A percentile compares a stretch with the other conserved stretches of the same genome.
Conservation (phyloP, 1,140 invertebrate species). For the Helicoverpa armigera region DNA sequence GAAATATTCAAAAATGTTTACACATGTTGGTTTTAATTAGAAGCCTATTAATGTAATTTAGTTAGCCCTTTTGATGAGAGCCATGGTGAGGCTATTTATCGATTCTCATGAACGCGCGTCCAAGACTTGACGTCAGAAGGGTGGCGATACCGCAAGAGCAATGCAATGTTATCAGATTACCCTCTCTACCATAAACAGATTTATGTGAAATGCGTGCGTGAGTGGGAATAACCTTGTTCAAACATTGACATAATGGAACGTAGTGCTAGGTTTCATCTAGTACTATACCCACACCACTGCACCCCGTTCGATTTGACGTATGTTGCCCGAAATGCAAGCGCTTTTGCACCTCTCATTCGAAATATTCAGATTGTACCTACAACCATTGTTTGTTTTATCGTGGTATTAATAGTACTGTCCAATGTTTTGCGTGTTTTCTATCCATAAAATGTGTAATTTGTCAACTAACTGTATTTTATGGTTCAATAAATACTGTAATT, state of each 20-base stretch:
- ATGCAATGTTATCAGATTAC: conserved; percentile 42
- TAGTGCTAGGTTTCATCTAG: conserved; percentile 4
- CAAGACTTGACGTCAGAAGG: conserved; percentile 30
- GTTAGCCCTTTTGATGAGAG: not conserved
- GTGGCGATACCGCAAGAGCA: not conserved
- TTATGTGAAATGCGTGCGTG: conserved; percentile 46
- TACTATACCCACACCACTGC: not conserved
- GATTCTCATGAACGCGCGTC: not conserved
- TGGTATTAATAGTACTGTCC: not conserved
- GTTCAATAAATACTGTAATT: conserved; percentile 30
- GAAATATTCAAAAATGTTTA: no score
- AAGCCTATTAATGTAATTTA: no score
- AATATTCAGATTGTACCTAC: conserved; percentile 46
- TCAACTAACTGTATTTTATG: conserved; percentile 22
- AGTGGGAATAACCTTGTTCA: conserved; percentile 24
- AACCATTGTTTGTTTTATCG: not conserved
- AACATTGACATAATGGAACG: conserved; percentile 40
- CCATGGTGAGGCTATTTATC: not conserved
- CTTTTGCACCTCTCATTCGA: conserved; percentile 53
- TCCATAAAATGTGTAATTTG: conserved; percentile 31
- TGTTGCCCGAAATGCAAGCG: conserved; percentile 28
- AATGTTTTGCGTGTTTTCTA: conserved; percentile 1
- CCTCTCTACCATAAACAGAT: conserved; percentile 36
- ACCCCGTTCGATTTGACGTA: not conserved
- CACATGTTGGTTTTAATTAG: no score